These are phyloP conservation scores for Drosophila asahinai DNA, from an alignment of 1,140 invertebrate genomes.

Conservation along the genomic window DNA sequence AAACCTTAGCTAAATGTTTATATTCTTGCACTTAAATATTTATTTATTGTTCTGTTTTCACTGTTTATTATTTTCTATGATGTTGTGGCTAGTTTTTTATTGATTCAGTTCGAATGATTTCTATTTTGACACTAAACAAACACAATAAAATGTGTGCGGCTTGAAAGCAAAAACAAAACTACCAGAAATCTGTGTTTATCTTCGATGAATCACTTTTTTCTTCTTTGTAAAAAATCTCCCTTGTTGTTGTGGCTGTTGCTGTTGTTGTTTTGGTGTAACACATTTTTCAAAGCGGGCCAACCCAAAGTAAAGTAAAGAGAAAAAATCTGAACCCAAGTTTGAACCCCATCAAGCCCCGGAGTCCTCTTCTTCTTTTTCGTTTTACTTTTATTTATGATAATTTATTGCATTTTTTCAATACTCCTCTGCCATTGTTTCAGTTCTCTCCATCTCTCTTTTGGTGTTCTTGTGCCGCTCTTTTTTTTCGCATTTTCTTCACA, in stretches of 20 bases:
- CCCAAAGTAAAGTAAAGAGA: slow-evolving; percentile 26
- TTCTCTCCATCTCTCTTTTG: slow-evolving; percentile 43
- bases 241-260: slow-evolving; percentile 1
- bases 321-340: slow-evolving; percentile 28
- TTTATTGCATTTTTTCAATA: slow-evolving; percentile 75
- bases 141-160: slow-evolving; percentile 17
- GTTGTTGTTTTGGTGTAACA: slow-evolving; percentile 24
- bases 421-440: slow-evolving; percentile 42
- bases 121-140: slow-evolving; percentile 69
- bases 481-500: slow-evolving; percentile 63
- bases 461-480: slow-evolving; percentile 38
- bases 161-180: slow-evolving; percentile 10
- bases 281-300: slow-evolving; percentile 43
- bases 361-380: slow-evolving; percentile 4
- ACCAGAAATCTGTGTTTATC: slow-evolving; percentile 21
- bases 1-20: slow-evolving; percentile 7
- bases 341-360: slow-evolving; percentile 26
- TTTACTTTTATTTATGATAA: slow-evolving; percentile 63
- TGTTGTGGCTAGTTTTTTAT: slow-evolving; percentile 28
- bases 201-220: slow-evolving; percentile 29
- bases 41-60: background rate
- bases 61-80: slow-evolving; percentile 12
- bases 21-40: background rate
- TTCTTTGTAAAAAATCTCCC: slow-evolving; percentile 20
- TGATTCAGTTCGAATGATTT: slow-evolving; percentile 61